These are phyloP conservation scores for Osmerus eperlanus DNA, from an alignment of 2,113 vertebrate genomes.

Conservation along the genomic window DNA sequence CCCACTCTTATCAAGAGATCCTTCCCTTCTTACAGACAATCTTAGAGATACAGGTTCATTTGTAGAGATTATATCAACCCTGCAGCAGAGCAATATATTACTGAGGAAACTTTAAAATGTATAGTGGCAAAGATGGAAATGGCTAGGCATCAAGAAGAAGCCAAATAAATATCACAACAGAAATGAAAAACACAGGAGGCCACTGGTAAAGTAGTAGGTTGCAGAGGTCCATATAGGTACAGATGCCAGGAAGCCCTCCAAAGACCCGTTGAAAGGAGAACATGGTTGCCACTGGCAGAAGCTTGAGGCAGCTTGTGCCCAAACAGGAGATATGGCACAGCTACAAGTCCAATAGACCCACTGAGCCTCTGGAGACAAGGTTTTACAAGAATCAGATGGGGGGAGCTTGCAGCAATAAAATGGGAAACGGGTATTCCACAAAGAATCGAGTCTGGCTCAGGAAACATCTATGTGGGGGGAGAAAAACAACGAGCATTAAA, in stretches of 20 bases:
- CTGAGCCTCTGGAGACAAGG: conserved; percentile 59
- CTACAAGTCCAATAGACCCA: conserved; percentile 76
- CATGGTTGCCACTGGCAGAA: conserved; percentile 85
- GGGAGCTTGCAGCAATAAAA: conserved; percentile 76
- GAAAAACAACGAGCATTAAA: not conserved
- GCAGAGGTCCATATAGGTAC: conserved; percentile 80
- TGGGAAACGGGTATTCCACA: conserved; percentile 69
- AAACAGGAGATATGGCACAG: conserved; percentile 86
- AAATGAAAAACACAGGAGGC: conserved; percentile 75
- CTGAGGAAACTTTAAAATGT: conserved; percentile 68
- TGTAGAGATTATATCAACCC: conserved; percentile 64
- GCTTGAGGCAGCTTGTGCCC: conserved; percentile 87
- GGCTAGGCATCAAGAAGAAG: conserved; percentile 83
- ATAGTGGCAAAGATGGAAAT: conserved; percentile 80
- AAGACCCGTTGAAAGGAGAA: conserved; percentile 83
- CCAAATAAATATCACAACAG: conserved; percentile 88
- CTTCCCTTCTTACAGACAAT: conserved; percentile 38
- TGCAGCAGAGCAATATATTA: conserved; percentile 71
- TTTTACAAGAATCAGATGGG: conserved; percentile 13
- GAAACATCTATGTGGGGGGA: conserved; percentile 79
- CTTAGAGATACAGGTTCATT: conserved; percentile 47
- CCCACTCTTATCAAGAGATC: conserved; percentile 24
- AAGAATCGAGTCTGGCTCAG: conserved; percentile 78
- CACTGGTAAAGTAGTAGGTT: conserved; percentile 84
- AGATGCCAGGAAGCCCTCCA: conserved; percentile 85